Conservation (phyloP, 1,140 invertebrate genomes). For the Drosophila saltans region DNA sequence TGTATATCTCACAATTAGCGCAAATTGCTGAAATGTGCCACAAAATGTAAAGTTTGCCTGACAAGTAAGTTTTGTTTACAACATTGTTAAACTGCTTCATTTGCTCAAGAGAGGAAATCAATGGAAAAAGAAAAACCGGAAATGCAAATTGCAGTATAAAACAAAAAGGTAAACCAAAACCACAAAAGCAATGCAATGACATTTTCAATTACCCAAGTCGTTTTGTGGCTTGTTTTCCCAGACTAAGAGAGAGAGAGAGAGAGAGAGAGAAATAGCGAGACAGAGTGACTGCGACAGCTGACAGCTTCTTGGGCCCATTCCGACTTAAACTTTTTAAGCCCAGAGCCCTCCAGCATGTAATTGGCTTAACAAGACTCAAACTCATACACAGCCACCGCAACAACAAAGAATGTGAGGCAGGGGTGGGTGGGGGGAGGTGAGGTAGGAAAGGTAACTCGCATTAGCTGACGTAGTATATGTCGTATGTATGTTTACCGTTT, state of each 20-base stretch:
- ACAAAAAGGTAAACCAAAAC: conserved; percentile 44
- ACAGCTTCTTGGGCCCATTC: conserved; percentile 45
- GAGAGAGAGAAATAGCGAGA: conserved; percentile 3
- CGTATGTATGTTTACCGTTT: conserved; percentile 57
- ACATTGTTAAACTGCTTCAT: conserved; percentile 48
- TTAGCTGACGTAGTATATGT: conserved; percentile 48
- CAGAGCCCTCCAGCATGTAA: conserved; percentile 55
- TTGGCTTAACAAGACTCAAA: conserved; percentile 76
- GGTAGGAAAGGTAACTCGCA: conserved; percentile 42
- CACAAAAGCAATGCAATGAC: conserved; percentile 58
- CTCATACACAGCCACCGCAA: conserved; percentile 37
- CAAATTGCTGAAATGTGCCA: conserved; percentile 68
- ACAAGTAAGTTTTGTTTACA: conserved; percentile 44
- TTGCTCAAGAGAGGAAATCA: conserved; percentile 31
- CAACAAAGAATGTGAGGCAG: too few relatives aligned
- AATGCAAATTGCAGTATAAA: conserved; percentile 19
- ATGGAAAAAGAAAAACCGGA: conserved; percentile 20
- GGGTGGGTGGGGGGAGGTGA: too few relatives aligned
- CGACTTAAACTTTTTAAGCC: conserved; percentile 14
- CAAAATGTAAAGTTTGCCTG: conserved; percentile 26
- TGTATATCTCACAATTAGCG: conserved; percentile 39
- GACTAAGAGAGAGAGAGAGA: conserved; percentile 1
- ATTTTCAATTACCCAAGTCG: conserved; percentile 53
- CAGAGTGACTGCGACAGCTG: conserved; percentile 1
- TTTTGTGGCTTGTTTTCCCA: conserved; percentile 67